Conservation (phyloP, 2,797 vertebrate species). For the Botia kubotai region DNA sequence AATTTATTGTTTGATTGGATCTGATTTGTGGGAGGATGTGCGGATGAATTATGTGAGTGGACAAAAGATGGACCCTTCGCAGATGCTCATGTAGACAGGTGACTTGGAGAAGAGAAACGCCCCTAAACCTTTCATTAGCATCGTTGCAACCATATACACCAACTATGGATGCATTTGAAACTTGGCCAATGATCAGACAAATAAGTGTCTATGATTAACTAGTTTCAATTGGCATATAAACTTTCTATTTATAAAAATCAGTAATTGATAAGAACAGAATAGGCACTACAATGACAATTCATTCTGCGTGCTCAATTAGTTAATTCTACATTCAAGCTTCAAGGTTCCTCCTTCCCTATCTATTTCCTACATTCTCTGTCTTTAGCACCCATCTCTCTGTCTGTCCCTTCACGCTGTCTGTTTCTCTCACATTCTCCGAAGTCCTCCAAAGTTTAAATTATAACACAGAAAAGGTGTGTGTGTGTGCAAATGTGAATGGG, state of each 20-base stretch:
- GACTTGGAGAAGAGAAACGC: constrained; percentile 20
- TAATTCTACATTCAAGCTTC: constrained; percentile 70
- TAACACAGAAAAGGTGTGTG: constrained; percentile 60
- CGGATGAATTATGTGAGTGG: constrained; percentile 51
- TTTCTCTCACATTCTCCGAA: constrained; percentile 33
- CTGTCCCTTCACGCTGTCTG: constrained; percentile 5
- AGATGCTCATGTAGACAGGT: constrained; percentile 29
- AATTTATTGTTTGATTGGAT: constrained; percentile 63
- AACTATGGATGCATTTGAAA: constrained; percentile 15
- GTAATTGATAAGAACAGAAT: constrained; percentile 20
- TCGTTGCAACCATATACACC: constrained; percentile 3
- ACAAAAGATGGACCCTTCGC: constrained; percentile 32
- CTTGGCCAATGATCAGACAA: constrained; percentile 8
- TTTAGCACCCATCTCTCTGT: constrained; percentile 21
- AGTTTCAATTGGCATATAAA: constrained; percentile 30
- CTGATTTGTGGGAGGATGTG: constrained; percentile 58
- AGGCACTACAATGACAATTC: constrained; percentile 32
- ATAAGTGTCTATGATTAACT: constrained; percentile 14
- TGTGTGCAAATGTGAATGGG: constrained; percentile 62
- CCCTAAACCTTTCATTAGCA: constrained; percentile 4
- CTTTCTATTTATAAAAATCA: neutral
- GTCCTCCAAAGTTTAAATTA: constrained; percentile 65
- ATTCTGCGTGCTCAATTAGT: constrained; percentile 71
- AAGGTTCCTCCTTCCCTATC: constrained; percentile 52
- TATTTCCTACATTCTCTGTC: constrained; percentile 13